Base-by-base conservation (phyloP, 2,113 vertebrate genomes). In the Tragulus kanchil region DNA sequence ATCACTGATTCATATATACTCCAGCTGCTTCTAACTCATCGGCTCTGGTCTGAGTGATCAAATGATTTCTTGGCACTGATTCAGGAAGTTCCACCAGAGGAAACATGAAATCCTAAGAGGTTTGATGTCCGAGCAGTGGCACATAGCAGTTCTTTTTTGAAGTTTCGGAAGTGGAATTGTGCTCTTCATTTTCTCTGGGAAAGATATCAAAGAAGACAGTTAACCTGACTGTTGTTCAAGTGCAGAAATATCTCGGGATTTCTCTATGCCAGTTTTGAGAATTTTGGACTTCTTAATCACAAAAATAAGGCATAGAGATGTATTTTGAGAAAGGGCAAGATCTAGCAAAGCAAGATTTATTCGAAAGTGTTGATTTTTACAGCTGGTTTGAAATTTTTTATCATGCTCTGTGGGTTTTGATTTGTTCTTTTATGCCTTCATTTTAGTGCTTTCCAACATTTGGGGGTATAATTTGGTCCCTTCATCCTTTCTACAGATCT, bases 341-440 rank as follows among this genome's bases (percentile, higher is more conserved):
- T 91, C 31, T 88, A 85, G 61, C n/a, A 94, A 96, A 97, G 94
- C 45, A 59, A 79, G 94, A 67, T 85, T 93, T 91, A 31, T 95
- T 90, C 50, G 90, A 94, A 96, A 96, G 50, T 78, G 15, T 92
- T 92, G 31, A n/a, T 94, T 97, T 93, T 95, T 15, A 10, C 11
- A 87, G 65, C 89, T 97, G 79, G 6, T 73, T 92, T 67, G 62
- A 73, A 61, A 79, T 90, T 88, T 91, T 89, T 31, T 62, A 50
- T 95, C 45, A 14, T 45, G 56, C 36, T 31, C 48, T 52, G 0
- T 95, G 54, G 65, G 85, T 77, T 95, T 95, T 93, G 71, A 50
- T 79, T 85, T 54, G 14, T 97, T 93, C 23, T 65, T 96, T 92
- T 95, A 77, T 93, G 10, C 13, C 31, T 92, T 89, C 75, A 12